Percentiles rank a stretch among this genome's conserved stretches.
Conservation (phyloP, 2,113 vertebrate species). For the Cervus canadensis region DNA sequence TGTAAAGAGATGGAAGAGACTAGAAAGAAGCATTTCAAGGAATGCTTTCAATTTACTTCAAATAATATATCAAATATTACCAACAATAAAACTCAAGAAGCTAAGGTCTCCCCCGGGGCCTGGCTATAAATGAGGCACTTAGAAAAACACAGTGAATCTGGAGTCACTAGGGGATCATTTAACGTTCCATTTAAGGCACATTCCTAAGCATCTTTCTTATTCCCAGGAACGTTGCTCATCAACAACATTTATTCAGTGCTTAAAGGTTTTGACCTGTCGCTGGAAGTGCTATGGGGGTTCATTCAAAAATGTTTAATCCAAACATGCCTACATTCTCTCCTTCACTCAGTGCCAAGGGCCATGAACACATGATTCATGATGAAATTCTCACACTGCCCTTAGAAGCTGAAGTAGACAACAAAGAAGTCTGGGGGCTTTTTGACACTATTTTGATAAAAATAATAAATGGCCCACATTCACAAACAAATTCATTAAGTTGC, state of each 20-base stretch:
- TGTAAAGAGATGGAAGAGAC: background rate
- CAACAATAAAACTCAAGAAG: background rate
- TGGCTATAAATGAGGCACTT: background rate
- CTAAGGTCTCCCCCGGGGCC: background rate
- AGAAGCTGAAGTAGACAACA: background rate
- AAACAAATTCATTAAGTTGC: background rate
- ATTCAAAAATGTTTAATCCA: background rate
- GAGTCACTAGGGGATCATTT: background rate
- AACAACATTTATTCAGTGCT: background rate
- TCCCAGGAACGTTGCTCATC: background rate
- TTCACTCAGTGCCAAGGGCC: background rate
- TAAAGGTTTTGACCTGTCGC: background rate
- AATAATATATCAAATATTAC: slow-evolving; percentile 1
- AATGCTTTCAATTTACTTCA: slow-evolving; percentile 33
- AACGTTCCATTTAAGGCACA: background rate
- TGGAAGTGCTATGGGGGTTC: background rate
- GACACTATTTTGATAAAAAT: background rate
- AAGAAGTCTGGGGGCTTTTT: background rate
- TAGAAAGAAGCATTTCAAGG: slow-evolving; percentile 8
- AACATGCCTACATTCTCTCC: background rate
- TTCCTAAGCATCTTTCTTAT: slow-evolving; percentile 6
- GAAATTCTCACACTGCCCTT: background rate
- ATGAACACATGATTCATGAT: background rate
- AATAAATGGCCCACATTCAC: background rate
- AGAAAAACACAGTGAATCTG: background rate